Conservation (phyloP, 2,888 invertebrate genomes). For the Limenitis camilla region DNA sequence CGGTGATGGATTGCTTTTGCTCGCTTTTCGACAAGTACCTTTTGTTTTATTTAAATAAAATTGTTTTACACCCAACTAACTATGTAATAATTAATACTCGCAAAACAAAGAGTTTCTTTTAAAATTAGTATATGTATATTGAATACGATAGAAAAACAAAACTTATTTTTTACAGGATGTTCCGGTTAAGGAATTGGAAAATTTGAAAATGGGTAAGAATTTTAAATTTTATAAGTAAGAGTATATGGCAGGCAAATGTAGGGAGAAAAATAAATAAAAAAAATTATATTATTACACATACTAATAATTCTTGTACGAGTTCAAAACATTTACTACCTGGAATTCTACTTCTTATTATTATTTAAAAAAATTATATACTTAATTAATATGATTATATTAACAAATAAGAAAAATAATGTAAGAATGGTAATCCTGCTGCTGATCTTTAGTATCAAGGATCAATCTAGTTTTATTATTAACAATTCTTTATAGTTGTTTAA, state of each 20-base stretch:
- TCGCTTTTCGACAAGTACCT: constrained; percentile 3
- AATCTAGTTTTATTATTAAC: not conserved
- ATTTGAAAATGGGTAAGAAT: constrained; percentile 56
- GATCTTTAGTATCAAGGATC: too few species aligned
- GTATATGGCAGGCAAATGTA: not conserved
- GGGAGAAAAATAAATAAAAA: too few species aligned
- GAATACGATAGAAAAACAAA: too few species aligned
- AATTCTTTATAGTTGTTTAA: not conserved
- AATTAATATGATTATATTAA: too few species aligned
- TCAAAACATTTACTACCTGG: too few species aligned
- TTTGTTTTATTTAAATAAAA: not conserved
- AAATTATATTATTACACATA: too few species aligned
- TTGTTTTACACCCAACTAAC: not conserved
- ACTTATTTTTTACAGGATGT: constrained; percentile 52
- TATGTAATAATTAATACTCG: not conserved
- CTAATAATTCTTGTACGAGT: too few species aligned
- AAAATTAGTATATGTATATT: not conserved
- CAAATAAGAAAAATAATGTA: too few species aligned
- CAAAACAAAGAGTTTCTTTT: not conserved
- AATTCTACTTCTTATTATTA: too few species aligned
- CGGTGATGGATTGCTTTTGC: constrained; percentile 11
- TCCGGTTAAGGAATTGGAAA: constrained; percentile 61
- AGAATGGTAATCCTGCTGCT: too few species aligned
- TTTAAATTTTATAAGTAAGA: not conserved
- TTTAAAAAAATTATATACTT: too few species aligned